Conservation (phyloP, 2,797 vertebrate species). For the Anguilla pacifica region DNA sequence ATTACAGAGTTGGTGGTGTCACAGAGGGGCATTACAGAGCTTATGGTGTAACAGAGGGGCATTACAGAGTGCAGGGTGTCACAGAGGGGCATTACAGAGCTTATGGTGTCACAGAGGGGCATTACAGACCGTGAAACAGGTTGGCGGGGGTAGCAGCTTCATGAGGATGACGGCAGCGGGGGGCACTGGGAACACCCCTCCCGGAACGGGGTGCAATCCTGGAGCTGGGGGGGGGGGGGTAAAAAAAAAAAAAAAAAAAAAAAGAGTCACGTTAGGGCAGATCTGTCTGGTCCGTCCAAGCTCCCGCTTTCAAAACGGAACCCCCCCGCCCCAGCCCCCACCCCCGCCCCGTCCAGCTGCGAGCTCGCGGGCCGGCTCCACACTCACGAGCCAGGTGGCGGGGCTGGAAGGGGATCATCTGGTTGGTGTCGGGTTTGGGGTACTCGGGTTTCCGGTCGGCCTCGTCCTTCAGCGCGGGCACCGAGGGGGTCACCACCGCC, state of each 20-base stretch:
- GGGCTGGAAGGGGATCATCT: conserved; percentile 99
- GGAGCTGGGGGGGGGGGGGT: conserved; percentile 76
- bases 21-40: neutral
- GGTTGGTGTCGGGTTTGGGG: conserved; percentile 96
- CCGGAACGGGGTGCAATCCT: conserved; percentile 94
- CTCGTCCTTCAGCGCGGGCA: conserved; percentile 91
- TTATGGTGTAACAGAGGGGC: neutral
- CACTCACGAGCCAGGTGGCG: conserved; percentile 92
- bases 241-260: neutral
- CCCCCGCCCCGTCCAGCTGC: neutral
- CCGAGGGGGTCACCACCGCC: conserved; percentile 89
- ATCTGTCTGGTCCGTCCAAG: neutral
- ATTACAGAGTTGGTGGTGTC: too few species aligned
- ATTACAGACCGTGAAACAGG: conserved; percentile 87
- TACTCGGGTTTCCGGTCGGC: conserved; percentile 95
- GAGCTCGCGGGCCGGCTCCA: neutral
- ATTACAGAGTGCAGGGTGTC: neutral
- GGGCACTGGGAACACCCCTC: conserved; percentile 96
- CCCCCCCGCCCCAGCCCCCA: neutral
- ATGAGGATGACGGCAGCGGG: conserved; percentile 93
- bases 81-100: neutral
- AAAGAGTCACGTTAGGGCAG: neutral
- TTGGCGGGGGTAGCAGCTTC: conserved; percentile 95
- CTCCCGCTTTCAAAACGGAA: neutral
- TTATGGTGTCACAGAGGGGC: neutral